A percentile compares a stretch with the other conserved stretches of the same genome.
Evolutionary conservation across 2,797 vertebrate species (phyloP).

Genomic region (Neoniphon sammara): DNA sequence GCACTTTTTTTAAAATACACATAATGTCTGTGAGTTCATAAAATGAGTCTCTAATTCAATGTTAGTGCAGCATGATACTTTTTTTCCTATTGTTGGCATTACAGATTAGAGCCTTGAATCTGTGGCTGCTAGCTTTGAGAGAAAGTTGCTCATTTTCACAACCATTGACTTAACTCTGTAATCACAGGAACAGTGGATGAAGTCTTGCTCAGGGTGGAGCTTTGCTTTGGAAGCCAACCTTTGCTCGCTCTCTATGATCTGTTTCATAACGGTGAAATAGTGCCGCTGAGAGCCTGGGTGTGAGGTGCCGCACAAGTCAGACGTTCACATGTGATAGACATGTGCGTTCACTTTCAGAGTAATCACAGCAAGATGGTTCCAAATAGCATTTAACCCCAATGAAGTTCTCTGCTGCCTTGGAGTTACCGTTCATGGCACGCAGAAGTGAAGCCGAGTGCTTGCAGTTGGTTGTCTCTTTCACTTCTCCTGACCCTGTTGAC

Average conservation of each 20-base stretch:
- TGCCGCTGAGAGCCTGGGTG: slow-evolving; percentile 39
- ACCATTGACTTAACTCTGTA: slow-evolving; percentile 59
- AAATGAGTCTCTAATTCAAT: neutral
- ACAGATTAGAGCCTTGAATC: slow-evolving; percentile 46
- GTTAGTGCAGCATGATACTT: slow-evolving; percentile 24
- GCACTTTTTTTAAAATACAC: slow-evolving; percentile 13
- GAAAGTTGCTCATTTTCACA: slow-evolving; percentile 66
- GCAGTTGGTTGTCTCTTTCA: slow-evolving; percentile 36
- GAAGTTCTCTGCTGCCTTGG: neutral
- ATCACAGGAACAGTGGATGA: slow-evolving; percentile 65
- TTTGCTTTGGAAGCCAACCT: slow-evolving; percentile 69
- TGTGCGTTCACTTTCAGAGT: slow-evolving; percentile 42
- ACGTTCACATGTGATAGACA: slow-evolving; percentile 31
- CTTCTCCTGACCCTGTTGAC: neutral
- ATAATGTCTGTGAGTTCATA: neutral
- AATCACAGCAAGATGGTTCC: neutral
- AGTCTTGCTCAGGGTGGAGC: slow-evolving; percentile 72
- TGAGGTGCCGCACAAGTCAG: slow-evolving; percentile 52
- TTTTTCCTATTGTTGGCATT: slow-evolving; percentile 51
- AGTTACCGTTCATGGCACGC: neutral
- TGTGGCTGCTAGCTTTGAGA: slow-evolving; percentile 60
- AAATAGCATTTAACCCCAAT: neutral
- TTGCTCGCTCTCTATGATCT: slow-evolving; percentile 69
- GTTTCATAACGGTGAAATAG: slow-evolving; percentile 52
- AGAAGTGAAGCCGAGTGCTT: slow-evolving; percentile 16